Conservation (phyloP, 2,113 vertebrate genomes). For the Campylorhamphus procurvoides region DNA sequence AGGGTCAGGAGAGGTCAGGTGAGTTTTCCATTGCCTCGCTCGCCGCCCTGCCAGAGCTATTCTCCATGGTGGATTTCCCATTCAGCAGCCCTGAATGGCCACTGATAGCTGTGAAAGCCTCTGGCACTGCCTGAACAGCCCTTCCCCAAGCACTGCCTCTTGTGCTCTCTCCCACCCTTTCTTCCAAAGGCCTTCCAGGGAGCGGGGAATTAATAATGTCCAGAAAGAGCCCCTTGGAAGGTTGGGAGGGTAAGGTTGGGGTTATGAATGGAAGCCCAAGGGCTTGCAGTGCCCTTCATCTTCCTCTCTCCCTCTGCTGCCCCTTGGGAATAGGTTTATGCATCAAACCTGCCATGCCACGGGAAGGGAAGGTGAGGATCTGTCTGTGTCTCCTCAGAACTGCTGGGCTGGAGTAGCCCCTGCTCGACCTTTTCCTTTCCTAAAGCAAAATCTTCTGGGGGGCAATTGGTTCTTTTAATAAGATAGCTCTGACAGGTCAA, state of each 20-base stretch:
- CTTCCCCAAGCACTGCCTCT: not conserved
- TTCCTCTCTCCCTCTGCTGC: not conserved
- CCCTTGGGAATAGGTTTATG: not conserved
- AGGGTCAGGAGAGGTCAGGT: slow-evolving; percentile 51
- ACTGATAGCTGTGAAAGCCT: slow-evolving; percentile 57
- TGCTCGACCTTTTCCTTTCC: not conserved
- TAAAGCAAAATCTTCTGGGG: not conserved
- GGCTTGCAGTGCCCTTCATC: not conserved
- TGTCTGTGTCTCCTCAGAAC: rapidly evolving
- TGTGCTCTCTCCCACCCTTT: slow-evolving; percentile 33
- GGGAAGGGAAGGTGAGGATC: not conserved
- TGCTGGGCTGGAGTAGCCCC: not conserved
- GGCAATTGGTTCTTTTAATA: rapidly evolving
- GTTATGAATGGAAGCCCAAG: not conserved
- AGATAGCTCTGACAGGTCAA: not conserved
- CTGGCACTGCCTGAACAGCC: slow-evolving; percentile 32
- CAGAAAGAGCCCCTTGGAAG: not conserved
- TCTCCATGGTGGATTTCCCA: slow-evolving; percentile 53
- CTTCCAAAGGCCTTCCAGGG: slow-evolving; percentile 27
- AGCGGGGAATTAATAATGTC: not conserved
- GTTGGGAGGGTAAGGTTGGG: not conserved
- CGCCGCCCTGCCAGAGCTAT: slow-evolving; percentile 47
- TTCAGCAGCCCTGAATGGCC: slow-evolving; percentile 27
- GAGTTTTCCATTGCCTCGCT: slow-evolving; percentile 10
- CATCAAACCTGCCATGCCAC: rapidly evolving